Base-by-base conservation (phyloP, 2,113 vertebrate genomes). In the Elachura formosa region DNA sequence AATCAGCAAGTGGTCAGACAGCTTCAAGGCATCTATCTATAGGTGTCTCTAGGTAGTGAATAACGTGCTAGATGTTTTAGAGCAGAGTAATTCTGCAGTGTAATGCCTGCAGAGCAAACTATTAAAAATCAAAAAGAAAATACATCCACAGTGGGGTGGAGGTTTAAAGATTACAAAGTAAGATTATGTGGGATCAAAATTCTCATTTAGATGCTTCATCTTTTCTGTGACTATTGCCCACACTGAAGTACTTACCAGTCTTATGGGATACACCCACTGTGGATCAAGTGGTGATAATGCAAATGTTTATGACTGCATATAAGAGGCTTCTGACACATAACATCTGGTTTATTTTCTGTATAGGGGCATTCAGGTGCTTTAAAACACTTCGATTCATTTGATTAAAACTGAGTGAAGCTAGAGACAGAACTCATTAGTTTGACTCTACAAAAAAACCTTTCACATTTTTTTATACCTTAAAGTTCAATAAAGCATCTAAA, bases 401-500 rank as follows among this genome's bases (percentile, higher is more conserved):
- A 67, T 91, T 94, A 95, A 96, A 97, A 94, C 89, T 54, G 22
- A 92, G 31, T 43, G 61, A 31, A 94, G 24, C 45, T 82, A 26
- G 63, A 93, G 76, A 87, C 25, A 80, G 75, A 87, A 81, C 9
- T 91, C 83, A 51, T 56, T 64, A 84, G 7, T 51, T 28, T 91
- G 91, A 86, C n/a, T 68, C 48, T 66, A 41, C 26, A 49, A 94
- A 84, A 94, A 90, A 85, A 16, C 17, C 51, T 94, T 94, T 96
- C 33, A 74, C 75, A 73, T 62, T 4, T 90, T 90, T 94, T 68
- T 79, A 61, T 36, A 74, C 4, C 11, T 66, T 91, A 73, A 73
- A 93, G 54, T 77, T 94, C 89, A 90, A 34, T 18, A 93, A 90
- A 92, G 33, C 59, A 94, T 59, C 82, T 91, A 96, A 91, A 72